These are phyloP conservation scores for Heliothis peltigera DNA, from an alignment of 2,888 invertebrate species.

Conservation along the genomic window DNA sequence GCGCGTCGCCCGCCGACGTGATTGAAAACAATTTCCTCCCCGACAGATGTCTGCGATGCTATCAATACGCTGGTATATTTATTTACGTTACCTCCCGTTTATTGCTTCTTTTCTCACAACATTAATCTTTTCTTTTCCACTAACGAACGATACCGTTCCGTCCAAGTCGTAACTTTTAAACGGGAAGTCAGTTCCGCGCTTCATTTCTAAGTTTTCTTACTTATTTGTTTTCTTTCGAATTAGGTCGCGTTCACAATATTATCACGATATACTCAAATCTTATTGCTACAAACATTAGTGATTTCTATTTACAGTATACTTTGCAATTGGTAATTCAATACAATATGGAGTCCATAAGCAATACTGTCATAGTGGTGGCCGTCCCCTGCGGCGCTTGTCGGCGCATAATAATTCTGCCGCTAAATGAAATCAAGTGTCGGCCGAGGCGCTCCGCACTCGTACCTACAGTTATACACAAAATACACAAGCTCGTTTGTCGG, in stretches of 20 bases:
- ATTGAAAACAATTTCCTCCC: slow-evolving; percentile 63
- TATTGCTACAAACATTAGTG: too few relatives aligned
- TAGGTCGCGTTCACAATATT: slow-evolving; percentile 22
- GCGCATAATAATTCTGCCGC: slow-evolving; percentile 64
- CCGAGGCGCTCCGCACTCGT: slow-evolving; percentile 27
- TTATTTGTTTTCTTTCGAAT: slow-evolving; percentile 53
- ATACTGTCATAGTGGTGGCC: slow-evolving; percentile 31
- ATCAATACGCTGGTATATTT: slow-evolving; percentile 55
- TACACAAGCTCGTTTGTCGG: slow-evolving; percentile 70
- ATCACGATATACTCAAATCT: slow-evolving; percentile 10
- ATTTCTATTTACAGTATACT: not conserved
- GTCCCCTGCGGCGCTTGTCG: slow-evolving; percentile 47
- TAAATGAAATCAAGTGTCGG: slow-evolving; percentile 69
- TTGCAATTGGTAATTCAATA: not conserved
- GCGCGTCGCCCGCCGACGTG: slow-evolving; percentile 35
- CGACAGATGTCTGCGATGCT: slow-evolving; percentile 53
- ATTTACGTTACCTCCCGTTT: slow-evolving; percentile 48
- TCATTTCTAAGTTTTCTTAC: slow-evolving; percentile 48
- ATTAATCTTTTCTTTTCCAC: slow-evolving; percentile 51
- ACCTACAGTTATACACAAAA: slow-evolving; percentile 64
- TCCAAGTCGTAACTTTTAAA: slow-evolving; percentile 46
- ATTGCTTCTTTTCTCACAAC: slow-evolving; percentile 37
- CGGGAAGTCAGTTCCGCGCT: slow-evolving; percentile 44
- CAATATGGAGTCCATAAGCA: too few relatives aligned
- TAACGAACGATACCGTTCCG: slow-evolving; percentile 50